Conservation (phyloP, 1,140 invertebrate genomes). For the Ostrea denselamellosa region DNA sequence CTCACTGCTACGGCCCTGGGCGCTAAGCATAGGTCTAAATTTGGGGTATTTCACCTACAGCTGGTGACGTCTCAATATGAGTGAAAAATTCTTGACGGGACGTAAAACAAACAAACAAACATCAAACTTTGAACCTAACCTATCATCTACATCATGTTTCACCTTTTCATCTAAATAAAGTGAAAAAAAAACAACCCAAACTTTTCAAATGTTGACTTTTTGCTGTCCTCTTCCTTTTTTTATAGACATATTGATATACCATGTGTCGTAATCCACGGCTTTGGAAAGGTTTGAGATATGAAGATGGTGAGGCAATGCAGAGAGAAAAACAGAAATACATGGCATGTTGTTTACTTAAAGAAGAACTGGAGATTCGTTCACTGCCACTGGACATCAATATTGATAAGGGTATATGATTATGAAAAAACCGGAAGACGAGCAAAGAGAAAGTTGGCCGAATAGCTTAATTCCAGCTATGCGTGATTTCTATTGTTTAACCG, state of each 20-base stretch:
- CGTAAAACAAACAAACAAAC: too few species aligned
- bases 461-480: not conserved
- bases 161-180: too few species aligned
- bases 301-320: not conserved
- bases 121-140: too few species aligned
- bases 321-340: not conserved
- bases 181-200: too few species aligned
- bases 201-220: too few species aligned
- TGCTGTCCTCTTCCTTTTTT: not conserved
- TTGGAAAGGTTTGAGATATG: not conserved
- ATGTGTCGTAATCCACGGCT: not conserved
- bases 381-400: not conserved
- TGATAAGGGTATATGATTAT: not conserved
- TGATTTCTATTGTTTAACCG: not conserved
- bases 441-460: not conserved
- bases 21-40: too few species aligned
- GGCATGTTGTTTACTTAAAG: not conserved
- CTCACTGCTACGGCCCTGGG: too few species aligned
- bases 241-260: not conserved
- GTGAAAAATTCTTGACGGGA: too few species aligned
- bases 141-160: too few species aligned
- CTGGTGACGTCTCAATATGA: too few species aligned
- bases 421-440: too few species aligned
- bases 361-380: not conserved
- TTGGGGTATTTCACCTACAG: too few species aligned